Evolutionary conservation across 2,797 vertebrate genomes (phyloP).

Genomic region (Mus caroli): DNA sequence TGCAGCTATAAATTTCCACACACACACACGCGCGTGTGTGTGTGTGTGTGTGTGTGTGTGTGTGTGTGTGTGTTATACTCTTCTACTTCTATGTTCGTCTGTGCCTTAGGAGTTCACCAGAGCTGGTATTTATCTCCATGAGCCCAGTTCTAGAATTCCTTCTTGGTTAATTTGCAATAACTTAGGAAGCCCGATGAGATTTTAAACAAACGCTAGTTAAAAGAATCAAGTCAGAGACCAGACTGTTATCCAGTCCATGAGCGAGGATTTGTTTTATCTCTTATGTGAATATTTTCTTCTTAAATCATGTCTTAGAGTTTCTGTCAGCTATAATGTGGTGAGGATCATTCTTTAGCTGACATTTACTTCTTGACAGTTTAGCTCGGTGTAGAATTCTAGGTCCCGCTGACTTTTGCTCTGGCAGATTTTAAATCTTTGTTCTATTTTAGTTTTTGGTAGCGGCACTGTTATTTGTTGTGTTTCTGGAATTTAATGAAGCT

Average conservation of each 20-base stretch:
- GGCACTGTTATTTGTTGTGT: neutral
- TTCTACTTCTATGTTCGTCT: neutral
- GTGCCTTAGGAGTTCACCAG: neutral
- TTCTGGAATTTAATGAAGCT: neutral
- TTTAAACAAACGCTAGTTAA: slow-evolving; percentile 30
- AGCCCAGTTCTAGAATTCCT: neutral
- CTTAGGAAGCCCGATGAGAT: neutral
- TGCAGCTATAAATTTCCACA: neutral
- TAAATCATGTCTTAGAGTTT: slow-evolving; percentile 18
- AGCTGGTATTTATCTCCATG: neutral
- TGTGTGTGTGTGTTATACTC: neutral
- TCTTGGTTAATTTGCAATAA: slow-evolving; percentile 5
- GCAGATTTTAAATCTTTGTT: neutral
- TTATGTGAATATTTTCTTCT: slow-evolving; percentile 47
- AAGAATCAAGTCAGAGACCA: slow-evolving; percentile 21
- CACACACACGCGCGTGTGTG: too few species aligned
- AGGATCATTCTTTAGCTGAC: neutral
- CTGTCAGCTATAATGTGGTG: neutral
- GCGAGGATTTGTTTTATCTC: neutral
- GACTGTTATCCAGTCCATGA: neutral
- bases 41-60: too few species aligned
- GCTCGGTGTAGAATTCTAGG: neutral
- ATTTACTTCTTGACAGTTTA: slow-evolving; percentile 21
- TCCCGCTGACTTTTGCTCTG: neutral
- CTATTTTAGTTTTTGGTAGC: neutral